Base-by-base conservation (phyloP, 2,888 invertebrate genomes). In the Ceramica pisi region DNA sequence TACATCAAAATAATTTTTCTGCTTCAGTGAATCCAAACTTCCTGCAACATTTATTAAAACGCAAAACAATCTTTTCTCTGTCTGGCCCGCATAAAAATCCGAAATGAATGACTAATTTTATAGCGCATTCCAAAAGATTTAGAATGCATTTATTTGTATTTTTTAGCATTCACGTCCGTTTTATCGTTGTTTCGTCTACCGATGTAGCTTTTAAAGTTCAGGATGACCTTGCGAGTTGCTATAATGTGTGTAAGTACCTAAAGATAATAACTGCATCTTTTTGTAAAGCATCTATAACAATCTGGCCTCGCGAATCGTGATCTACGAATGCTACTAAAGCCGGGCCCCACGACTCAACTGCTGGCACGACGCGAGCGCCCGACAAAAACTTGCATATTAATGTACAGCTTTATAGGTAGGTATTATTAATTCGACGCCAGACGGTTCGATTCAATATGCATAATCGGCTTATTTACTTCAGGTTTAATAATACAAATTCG, bases 101-200 rank as follows among this genome's bases (percentile, higher is more conserved):
- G 65, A 73, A 80, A 78, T 75, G 64, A 80, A 41, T 65, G 6
- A 55, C 77, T 74, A 67, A 79, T 77, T 83, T 87, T 79, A 81
- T 81, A 57, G 68, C 75, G 63, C 79, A 77, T 84, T 72, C 75
- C 71, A 35, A 44, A 66, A 73, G 67, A 71, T 75, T 78, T 66
- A 73, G 53, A 73, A 72, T 85, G 83, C 86, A 87, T 73, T 86
- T 72, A 69, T 75, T 68, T 50, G 16, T 62, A 38, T 63, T 62
- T 75, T 67, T 76, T 44, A 50, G 16, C 23, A 62, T 62, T 75
- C 69, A 60, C 69, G 67, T 80, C 71, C 23, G 16, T 84, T 88
- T 87, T 80, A 89, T 86, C 78, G 82, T 82, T 89, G 87, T 89
- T 89, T 86, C 81, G 88, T 89, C 88, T 89, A 82, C 82, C 69